Conservation (phyloP, 2,888 invertebrate genomes). For the Polyommatus iphigenia region DNA sequence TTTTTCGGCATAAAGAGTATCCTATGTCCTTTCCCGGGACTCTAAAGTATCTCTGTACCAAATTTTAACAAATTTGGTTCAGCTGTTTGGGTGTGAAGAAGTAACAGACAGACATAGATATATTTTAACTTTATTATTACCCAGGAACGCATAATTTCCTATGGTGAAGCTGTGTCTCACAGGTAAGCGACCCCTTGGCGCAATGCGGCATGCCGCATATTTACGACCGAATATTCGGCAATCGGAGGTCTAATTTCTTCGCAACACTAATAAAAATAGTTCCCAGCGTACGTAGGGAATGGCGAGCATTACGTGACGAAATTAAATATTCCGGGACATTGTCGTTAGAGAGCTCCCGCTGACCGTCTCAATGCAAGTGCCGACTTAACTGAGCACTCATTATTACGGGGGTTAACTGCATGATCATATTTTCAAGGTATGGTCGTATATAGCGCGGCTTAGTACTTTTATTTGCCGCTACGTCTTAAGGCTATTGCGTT, state of each 20-base stretch:
- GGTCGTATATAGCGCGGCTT: too few species aligned
- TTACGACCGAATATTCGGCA: constrained; percentile 19
- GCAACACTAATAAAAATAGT: constrained; percentile 69
- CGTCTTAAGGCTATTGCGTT: too few species aligned
- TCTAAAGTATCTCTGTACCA: too few species aligned
- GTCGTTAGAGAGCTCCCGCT: neutral
- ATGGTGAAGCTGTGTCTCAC: constrained; percentile 13
- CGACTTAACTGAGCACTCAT: neutral
- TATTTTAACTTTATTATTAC: neutral
- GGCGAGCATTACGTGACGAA: constrained; percentile 78
- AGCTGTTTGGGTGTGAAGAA: too few species aligned
- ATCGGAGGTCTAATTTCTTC: constrained; percentile 14
- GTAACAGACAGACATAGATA: too few species aligned
- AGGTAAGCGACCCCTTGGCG: constrained; percentile 15
- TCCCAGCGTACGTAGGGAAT: constrained; percentile 69
- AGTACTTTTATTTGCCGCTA: too few species aligned
- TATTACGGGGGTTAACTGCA: neutral
- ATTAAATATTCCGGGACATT: constrained; percentile 64
- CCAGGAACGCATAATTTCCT: neutral
- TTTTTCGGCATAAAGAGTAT: too few species aligned
- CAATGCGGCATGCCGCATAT: constrained; percentile 17
- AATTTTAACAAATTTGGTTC: too few species aligned
- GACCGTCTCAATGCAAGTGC: neutral
- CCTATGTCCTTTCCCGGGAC: too few species aligned
- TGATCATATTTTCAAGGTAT: neutral